These are phyloP conservation scores for Xenopus petersii DNA, from an alignment of 2,797 vertebrate genomes.

Conservation along the genomic window DNA sequence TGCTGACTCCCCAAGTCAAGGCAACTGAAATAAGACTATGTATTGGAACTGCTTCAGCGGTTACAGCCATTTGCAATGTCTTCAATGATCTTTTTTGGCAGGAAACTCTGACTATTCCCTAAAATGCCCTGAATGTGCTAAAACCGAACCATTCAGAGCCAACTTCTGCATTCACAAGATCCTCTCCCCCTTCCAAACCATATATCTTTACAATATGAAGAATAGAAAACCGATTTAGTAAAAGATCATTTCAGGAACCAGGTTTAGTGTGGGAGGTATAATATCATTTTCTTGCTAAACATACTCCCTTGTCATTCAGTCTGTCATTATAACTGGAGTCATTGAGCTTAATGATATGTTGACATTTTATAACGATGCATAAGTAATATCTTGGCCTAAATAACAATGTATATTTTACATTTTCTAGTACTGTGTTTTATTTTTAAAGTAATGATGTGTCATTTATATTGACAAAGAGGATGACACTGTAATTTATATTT, in stretches of 20 bases:
- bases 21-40: conserved; percentile 22
- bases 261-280: conserved; percentile 27
- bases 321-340: conserved; percentile 41
- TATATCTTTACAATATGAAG: background rate
- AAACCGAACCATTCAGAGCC: too few species aligned
- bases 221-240: conserved; percentile 12
- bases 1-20: background rate
- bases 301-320: conserved; percentile 38
- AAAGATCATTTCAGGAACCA: conserved; percentile 19
- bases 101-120: conserved; percentile 10
- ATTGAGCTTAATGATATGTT: conserved; percentile 42
- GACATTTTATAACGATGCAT: conserved; percentile 31
- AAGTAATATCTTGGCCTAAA: conserved; percentile 28
- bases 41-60: background rate
- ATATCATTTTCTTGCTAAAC: conserved; percentile 25
- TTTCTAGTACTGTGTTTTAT: conserved; percentile 5
- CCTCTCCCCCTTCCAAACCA: background rate
- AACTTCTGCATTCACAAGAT: background rate
- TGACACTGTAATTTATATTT: conserved; percentile 14
- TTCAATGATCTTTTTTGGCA: background rate
- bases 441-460: conserved; percentile 14
- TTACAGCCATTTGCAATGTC: background rate
- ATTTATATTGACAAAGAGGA: conserved; percentile 19
- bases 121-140: background rate
- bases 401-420: conserved; percentile 34